Percentiles rank a stretch among this genome's conserved stretches.
Evolutionary conservation across 2,797 vertebrate genomes (phyloP).

Genomic region (Microcaecilia unicolor): DNA sequence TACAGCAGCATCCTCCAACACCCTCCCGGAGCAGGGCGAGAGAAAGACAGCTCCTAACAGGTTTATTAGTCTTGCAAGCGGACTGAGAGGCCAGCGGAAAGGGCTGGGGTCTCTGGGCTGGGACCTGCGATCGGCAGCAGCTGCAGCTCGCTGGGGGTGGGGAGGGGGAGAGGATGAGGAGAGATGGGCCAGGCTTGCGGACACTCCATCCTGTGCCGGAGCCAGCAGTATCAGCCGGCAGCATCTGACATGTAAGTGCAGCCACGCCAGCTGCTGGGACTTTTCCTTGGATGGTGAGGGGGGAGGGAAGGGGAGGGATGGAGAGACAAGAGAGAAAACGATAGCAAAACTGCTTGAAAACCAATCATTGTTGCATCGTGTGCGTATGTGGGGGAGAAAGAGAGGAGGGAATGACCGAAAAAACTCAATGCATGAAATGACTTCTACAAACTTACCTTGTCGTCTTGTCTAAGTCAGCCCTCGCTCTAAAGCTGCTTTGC

Average conservation of each 20-base stretch:
- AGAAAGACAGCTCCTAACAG: not conserved
- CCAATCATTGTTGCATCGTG: no score
- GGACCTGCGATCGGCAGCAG: constrained; percentile 9
- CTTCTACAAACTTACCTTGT: no score
- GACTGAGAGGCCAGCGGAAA: not conserved
- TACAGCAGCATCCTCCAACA: constrained; percentile 48
- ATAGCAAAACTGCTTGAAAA: no score
- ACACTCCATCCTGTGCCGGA: constrained; percentile 94
- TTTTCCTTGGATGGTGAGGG: not conserved
- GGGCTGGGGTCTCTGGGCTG: not conserved
- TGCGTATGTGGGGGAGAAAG: no score
- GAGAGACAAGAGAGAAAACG: not conserved
- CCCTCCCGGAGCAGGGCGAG: constrained; percentile 18
- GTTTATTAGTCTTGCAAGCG: not conserved
- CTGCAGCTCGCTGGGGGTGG: constrained; percentile 21
- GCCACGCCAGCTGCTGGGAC: not conserved
- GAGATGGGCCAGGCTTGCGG: constrained; percentile 94
- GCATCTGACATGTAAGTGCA: constrained; percentile 74
- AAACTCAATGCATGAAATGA: no score
- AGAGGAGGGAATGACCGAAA: no score
- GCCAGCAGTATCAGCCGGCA: constrained; percentile 72
- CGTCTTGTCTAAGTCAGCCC: no score
- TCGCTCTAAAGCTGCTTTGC: no score
- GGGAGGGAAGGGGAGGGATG: not conserved
- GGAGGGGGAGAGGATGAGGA: constrained; percentile 69